phyloP scores from a whole-genome alignment of 2,888 invertebrate species.

The Aleiodes alternator region DNA sequence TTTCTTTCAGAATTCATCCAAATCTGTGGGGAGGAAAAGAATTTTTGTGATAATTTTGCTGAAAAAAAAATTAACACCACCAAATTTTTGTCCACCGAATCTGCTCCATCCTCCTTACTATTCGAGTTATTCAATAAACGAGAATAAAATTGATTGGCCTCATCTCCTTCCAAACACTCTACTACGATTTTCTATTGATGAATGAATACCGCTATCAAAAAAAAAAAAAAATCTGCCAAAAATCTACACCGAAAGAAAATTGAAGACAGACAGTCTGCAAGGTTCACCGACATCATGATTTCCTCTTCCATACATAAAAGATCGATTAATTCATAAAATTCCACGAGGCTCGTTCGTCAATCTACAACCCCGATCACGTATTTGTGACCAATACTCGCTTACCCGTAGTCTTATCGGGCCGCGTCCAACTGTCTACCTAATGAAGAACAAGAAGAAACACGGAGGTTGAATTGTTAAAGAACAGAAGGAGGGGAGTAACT shows the following conservation, averaged over 20 bases:
- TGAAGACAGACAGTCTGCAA: constrained; percentile 30
- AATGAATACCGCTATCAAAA: too few relatives aligned
- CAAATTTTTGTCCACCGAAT: too few relatives aligned
- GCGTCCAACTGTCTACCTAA: constrained; percentile 50
- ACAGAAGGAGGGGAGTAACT: constrained; percentile 50
- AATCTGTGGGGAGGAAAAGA: too few relatives aligned
- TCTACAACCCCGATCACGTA: constrained; percentile 65
- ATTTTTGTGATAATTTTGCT: too few relatives aligned
- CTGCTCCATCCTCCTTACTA: too few relatives aligned
- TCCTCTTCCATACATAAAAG: constrained; percentile 45
- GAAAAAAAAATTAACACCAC: too few relatives aligned
- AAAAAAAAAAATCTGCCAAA: neutral
- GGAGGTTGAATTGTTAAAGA: constrained; percentile 33
- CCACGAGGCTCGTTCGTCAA: constrained; percentile 48
- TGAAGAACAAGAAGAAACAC: constrained; percentile 43
- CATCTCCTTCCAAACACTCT: too few relatives aligned
- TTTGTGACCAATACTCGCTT: constrained; percentile 62
- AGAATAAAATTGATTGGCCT: too few relatives aligned
- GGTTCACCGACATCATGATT: constrained; percentile 49
- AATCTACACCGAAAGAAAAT: constrained; percentile 1
- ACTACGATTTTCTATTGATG: too few relatives aligned
- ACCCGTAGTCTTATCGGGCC: constrained; percentile 50
- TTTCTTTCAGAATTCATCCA: too few relatives aligned
- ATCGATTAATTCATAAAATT: constrained; percentile 69
- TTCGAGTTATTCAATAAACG: too few relatives aligned